Conservation (phyloP, 2,113 vertebrate species). For the Malurus cyaneus region DNA sequence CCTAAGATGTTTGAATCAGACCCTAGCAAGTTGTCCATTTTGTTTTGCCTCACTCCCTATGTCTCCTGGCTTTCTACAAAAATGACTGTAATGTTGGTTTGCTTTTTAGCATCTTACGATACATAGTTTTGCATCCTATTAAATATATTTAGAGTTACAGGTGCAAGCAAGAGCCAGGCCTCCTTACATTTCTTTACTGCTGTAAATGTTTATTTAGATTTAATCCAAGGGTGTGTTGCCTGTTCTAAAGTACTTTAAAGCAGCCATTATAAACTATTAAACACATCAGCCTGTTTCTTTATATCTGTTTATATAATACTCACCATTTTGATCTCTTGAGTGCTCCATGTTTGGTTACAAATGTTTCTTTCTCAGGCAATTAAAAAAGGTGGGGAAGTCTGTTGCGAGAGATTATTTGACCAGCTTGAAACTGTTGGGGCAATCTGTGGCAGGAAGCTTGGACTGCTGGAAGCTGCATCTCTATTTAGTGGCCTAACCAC, state of each 20-base stretch:
- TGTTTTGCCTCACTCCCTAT: not conserved
- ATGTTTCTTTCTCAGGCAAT: not conserved
- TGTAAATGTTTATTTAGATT: not conserved
- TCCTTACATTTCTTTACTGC: not conserved
- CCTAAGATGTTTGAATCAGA: not conserved
- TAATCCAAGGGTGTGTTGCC: not conserved
- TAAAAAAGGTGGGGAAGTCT: not conserved
- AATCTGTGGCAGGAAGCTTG: not conserved
- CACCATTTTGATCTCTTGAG: not conserved
- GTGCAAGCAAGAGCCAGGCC: not conserved
- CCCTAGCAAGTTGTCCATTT: conserved; percentile 42
- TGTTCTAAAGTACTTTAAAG: not conserved
- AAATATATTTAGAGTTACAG: not conserved
- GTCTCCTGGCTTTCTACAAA: not conserved
- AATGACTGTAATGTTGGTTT: not conserved
- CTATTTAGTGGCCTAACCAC: not conserved
- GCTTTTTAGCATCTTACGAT: not conserved
- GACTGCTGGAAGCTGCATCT: not conserved
- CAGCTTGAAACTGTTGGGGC: not conserved
- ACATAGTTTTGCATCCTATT: not conserved
- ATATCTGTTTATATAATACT: not conserved
- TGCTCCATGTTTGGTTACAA: not conserved
- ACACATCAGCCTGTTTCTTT: not conserved
- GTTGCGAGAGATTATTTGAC: not conserved
- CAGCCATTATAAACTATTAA: conserved; percentile 6